These are phyloP conservation scores for Enteromius radiatus DNA, from an alignment of 2,797 vertebrate species.

Conservation along the genomic window DNA sequence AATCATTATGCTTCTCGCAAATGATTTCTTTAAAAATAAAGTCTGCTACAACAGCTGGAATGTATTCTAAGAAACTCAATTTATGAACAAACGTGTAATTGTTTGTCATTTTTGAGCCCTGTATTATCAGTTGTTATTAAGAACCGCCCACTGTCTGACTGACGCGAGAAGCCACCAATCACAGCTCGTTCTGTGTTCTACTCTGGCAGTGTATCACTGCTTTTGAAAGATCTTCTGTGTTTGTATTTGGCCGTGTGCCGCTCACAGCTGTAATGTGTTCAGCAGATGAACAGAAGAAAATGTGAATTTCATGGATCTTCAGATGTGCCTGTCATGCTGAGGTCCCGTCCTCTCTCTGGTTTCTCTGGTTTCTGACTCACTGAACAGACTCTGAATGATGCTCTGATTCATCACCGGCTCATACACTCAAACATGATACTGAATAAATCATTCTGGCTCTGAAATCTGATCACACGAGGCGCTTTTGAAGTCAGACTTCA, in stretches of 20 bases:
- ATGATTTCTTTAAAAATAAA: background rate
- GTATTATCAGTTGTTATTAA: background rate
- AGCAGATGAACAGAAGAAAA: conserved; percentile 81
- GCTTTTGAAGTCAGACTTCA: background rate
- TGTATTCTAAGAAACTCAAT: too few species aligned
- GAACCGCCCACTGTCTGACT: background rate
- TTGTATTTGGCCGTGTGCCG: conserved; percentile 39
- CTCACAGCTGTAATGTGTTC: conserved; percentile 76
- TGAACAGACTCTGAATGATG: conserved; percentile 20
- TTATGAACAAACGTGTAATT: background rate
- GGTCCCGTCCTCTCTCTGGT: conserved; percentile 60
- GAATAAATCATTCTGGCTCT: background rate
- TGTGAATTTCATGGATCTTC: conserved; percentile 71
- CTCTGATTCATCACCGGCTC: background rate
- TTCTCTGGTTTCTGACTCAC: conserved; percentile 38
- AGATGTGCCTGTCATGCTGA: conserved; percentile 69
- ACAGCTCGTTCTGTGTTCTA: background rate
- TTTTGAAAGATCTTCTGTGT: conserved; percentile 26
- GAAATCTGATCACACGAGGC: background rate
- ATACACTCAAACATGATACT: background rate
- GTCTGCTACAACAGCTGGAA: too few species aligned
- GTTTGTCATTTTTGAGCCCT: background rate
- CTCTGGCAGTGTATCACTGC: conserved; percentile 16
- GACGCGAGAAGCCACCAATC: background rate
- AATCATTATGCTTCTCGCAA: too few species aligned